phyloP scores from a whole-genome alignment of 2,113 vertebrate species.

The Phyllostomus hastatus region DNA sequence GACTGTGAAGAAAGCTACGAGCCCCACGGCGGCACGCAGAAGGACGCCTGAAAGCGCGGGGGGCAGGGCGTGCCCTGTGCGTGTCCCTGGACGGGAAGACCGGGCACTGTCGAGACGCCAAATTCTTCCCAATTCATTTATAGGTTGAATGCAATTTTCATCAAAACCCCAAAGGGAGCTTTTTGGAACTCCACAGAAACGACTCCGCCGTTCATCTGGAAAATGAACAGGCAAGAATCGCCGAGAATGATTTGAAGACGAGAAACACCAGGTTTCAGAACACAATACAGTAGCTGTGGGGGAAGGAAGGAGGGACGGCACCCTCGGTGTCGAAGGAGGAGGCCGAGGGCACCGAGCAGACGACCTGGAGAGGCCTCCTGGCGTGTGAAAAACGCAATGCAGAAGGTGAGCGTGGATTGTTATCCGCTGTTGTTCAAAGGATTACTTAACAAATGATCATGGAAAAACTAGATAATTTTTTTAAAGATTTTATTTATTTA shows the following conservation, averaged over 20 bases:
- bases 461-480: background rate
- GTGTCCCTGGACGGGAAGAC: slow-evolving; percentile 15
- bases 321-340: background rate
- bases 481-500: too few relatives aligned
- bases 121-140: slow-evolving; percentile 64
- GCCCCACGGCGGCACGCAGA: background rate
- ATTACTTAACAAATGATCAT: background rate
- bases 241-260: slow-evolving; percentile 25
- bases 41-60: background rate
- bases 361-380: background rate
- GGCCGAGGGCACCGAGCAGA: background rate
- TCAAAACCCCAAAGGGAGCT: slow-evolving; percentile 53
- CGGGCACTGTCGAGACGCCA: slow-evolving; percentile 27
- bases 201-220: slow-evolving; percentile 45
- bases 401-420: background rate
- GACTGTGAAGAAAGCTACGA: slow-evolving; percentile 19
- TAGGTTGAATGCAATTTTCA: slow-evolving; percentile 55
- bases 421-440: background rate
- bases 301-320: fast-evolving
- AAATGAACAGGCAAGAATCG: slow-evolving; percentile 52
- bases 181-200: slow-evolving; percentile 40
- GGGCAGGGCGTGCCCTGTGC: background rate
- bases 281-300: background rate
- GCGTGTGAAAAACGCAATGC: background rate
- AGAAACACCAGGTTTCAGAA: slow-evolving; percentile 19